These are phyloP conservation scores for Cataglyphis livida DNA, from an alignment of 2,888 invertebrate species.

Conservation along the genomic window DNA sequence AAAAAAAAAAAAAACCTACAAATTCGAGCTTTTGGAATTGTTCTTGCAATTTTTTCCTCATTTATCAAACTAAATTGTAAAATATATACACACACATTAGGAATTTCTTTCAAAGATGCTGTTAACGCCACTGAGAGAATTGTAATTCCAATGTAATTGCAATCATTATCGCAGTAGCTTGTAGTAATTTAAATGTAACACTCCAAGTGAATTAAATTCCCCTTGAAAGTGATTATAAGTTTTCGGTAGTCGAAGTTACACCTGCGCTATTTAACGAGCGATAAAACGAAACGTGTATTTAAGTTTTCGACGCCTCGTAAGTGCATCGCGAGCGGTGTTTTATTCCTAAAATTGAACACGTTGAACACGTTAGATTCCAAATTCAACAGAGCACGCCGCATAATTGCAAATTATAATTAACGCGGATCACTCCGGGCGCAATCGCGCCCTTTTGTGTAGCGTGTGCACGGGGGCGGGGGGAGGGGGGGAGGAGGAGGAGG, in stretches of 20 bases:
- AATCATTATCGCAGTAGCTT: conserved; percentile 33
- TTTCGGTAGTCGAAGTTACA: conserved; percentile 19
- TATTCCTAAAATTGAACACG: conserved; percentile 19
- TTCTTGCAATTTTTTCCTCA: neutral
- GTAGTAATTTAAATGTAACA: conserved; percentile 51
- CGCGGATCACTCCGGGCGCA: conserved; percentile 29
- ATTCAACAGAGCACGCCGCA: conserved; percentile 36
- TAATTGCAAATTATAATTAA: conserved; percentile 58
- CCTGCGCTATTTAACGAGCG: conserved; percentile 10
- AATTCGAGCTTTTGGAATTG: neutral
- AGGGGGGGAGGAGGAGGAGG: too few species aligned
- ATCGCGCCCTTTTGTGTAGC: conserved; percentile 40
- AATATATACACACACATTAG: neutral
- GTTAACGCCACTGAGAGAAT: neutral
- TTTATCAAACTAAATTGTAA: neutral
- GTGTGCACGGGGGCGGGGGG: neutral
- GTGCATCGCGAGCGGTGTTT: neutral
- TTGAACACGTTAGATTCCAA: conserved; percentile 31
- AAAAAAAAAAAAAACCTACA: neutral
- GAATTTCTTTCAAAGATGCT: neutral
- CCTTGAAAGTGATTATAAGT: conserved; percentile 17
- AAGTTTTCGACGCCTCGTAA: neutral
- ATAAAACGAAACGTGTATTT: conserved; percentile 24
- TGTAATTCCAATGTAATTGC: conserved; percentile 19
- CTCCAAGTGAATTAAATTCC: conserved; percentile 24